Conservation (phyloP, 2,888 invertebrate species). For the Tachina fera region DNA sequence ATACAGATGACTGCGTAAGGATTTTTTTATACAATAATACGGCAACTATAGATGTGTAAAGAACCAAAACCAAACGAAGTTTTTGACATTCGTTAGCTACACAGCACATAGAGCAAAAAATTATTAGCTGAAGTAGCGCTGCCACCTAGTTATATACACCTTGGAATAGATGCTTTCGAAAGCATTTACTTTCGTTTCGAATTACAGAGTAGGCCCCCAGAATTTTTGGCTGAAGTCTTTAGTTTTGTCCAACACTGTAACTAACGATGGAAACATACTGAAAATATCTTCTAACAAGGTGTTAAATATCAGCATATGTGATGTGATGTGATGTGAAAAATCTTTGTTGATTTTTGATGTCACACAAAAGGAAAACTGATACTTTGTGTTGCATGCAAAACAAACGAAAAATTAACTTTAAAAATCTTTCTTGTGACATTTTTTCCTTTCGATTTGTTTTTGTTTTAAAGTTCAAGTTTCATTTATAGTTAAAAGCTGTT, state of each 20-base stretch:
- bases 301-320: constrained; percentile 19
- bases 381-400: constrained; percentile 36
- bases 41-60: no score
- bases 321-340: constrained; percentile 35
- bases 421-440: constrained; percentile 24
- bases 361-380: constrained; percentile 17
- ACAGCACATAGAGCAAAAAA: no score
- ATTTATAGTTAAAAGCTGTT: constrained; percentile 43
- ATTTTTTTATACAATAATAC: no score
- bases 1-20: no score
- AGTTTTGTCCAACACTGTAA: not conserved
- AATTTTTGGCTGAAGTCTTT: no score
- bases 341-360: constrained; percentile 24
- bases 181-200: no score
- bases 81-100: no score
- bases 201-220: no score
- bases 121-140: no score
- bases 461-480: constrained; percentile 55
- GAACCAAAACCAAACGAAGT: no score
- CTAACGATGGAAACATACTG: not conserved
- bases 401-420: not conserved
- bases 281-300: constrained; percentile 3
- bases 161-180: no score
- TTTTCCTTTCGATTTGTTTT: constrained; percentile 17
- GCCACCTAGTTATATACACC: no score